Evolutionary conservation across 2,113 vertebrate genomes (phyloP).

Genomic region (Fulmarus glacialis): DNA sequence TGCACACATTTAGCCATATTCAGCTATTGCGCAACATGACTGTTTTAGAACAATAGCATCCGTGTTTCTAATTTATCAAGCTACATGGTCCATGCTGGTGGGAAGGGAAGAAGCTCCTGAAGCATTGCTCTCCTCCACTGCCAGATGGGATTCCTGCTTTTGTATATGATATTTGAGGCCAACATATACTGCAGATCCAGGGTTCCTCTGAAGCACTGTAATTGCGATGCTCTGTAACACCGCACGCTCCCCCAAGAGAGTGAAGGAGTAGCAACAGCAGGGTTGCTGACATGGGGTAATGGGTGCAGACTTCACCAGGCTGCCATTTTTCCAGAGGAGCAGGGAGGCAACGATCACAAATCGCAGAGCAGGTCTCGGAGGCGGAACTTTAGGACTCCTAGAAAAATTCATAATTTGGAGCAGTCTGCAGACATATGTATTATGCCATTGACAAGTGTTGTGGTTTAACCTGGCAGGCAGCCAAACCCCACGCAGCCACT

Average conservation of each 20-base stretch:
- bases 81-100: neutral
- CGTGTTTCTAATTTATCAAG: neutral
- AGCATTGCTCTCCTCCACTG: neutral
- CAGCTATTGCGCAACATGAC: neutral
- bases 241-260: accelerated
- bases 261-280: neutral
- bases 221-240: accelerated
- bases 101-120: neutral
- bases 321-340: neutral
- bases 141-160: neutral
- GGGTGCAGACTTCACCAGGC: neutral
- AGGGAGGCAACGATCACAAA: accelerated
- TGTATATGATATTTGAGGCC: neutral
- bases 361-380: neutral
- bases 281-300: accelerated
- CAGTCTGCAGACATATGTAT: neutral
- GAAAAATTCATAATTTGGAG: neutral
- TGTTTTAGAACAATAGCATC: neutral
- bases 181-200: accelerated
- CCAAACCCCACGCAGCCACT: too few relatives aligned
- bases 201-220: neutral
- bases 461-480: too few relatives aligned
- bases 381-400: neutral
- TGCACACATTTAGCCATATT: neutral
- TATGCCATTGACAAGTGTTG: neutral